Evolutionary conservation across 1,140 invertebrate genomes (phyloP).

Genomic region (Neotoxoptera formosana): DNA sequence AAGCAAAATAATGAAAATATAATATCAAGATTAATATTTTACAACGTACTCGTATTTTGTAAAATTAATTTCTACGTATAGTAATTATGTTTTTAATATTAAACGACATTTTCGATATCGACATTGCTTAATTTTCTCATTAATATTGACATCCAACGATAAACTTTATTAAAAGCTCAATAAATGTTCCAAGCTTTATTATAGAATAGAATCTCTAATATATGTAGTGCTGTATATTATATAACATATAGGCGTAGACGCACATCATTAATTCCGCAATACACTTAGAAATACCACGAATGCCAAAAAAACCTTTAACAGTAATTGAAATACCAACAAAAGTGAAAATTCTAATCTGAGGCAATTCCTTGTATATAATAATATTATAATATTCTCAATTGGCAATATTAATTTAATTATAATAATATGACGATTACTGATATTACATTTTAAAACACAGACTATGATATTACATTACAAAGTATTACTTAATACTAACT

Average conservation of each 20-base stretch:
- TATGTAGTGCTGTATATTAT: neutral
- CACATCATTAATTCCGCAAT: slow-evolving; percentile 31
- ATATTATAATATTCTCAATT: neutral
- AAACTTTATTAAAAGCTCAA: neutral
- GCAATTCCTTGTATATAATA: slow-evolving; percentile 15
- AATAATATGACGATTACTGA: too few species aligned
- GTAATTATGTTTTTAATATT: neutral
- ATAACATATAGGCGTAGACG: neutral
- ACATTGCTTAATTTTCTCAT: neutral
- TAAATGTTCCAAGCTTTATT: slow-evolving; percentile 34
- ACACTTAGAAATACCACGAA: slow-evolving; percentile 34
- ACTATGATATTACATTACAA: neutral
- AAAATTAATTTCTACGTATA: neutral
- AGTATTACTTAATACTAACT: neutral
- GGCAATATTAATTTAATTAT: neutral
- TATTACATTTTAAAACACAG: neutral
- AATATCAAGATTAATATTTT: neutral
- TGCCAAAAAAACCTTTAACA: slow-evolving; percentile 38
- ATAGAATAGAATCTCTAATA: slow-evolving; percentile 19
- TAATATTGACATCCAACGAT: neutral
- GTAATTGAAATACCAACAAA: neutral
- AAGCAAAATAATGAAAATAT: neutral
- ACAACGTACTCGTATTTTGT: too few species aligned
- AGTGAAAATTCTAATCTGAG: slow-evolving; percentile 34
- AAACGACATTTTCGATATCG: neutral